phyloP scores from a whole-genome alignment of 2,888 invertebrate genomes.

The Tiphia femorata region DNA sequence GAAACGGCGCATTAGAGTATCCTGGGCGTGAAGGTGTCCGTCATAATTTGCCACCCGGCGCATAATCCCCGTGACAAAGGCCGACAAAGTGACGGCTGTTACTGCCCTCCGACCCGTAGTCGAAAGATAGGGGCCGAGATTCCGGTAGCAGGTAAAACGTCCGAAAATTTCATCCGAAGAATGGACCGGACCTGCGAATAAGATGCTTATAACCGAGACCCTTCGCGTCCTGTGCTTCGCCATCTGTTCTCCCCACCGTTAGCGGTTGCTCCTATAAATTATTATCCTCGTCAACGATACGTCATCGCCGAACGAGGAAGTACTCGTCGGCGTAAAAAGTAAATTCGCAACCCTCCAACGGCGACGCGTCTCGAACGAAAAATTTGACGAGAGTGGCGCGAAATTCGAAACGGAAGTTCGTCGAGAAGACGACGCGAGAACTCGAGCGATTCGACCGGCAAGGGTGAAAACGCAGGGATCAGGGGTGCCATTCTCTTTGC shows the following conservation, averaged over 20 bases:
- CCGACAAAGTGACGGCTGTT: constrained; percentile 58
- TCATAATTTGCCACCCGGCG: constrained; percentile 59
- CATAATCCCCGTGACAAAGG: constrained; percentile 59
- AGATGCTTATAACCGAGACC: too few relatives aligned
- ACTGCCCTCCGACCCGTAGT: constrained; percentile 47
- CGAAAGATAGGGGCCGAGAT: constrained; percentile 43
- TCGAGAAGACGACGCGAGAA: not conserved
- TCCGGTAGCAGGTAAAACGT: constrained; percentile 55
- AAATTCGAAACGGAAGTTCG: not conserved
- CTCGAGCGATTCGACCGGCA: constrained; percentile 4
- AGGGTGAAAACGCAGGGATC: constrained; percentile 1
- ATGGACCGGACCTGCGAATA: too few relatives aligned
- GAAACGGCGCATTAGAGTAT: constrained; percentile 36
- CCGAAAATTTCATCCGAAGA: constrained; percentile 41
- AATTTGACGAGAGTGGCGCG: not conserved
- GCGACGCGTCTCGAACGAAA: not conserved
- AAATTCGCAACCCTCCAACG: too few relatives aligned
- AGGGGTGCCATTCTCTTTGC: constrained; percentile 1
- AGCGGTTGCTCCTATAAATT: too few relatives aligned
- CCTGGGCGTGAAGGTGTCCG: constrained; percentile 55
- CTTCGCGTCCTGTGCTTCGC: not conserved
- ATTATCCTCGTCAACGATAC: too few relatives aligned
- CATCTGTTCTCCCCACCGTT: not conserved
- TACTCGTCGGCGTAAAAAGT: too few relatives aligned
- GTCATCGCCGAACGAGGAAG: too few relatives aligned